phyloP scores from a whole-genome alignment of 2,113 vertebrate genomes.

The Orientallactaga bullata region DNA sequence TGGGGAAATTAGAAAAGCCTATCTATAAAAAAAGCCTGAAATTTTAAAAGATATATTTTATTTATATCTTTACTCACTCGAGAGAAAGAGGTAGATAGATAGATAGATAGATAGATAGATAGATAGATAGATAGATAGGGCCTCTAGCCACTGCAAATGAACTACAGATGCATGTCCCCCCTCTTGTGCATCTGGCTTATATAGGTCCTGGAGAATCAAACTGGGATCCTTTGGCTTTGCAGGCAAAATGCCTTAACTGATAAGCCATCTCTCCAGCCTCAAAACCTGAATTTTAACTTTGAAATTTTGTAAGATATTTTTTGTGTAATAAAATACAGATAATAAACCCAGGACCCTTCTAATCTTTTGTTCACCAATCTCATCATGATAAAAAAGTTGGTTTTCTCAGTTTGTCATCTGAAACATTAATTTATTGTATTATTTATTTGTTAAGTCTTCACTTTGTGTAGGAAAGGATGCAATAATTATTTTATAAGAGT shows the following conservation, averaged over 20 bases:
- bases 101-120: too few species aligned
- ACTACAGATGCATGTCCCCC: too few species aligned
- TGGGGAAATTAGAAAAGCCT: neutral
- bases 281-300: slow-evolving; percentile 3
- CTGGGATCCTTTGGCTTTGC: too few species aligned
- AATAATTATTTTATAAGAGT: neutral
- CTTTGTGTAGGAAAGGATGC: neutral
- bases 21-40: neutral
- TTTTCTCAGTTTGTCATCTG: neutral
- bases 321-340: neutral
- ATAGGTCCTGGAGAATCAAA: too few species aligned
- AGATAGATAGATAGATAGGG: too few species aligned
- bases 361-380: neutral
- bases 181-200: too few species aligned
- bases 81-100: too few species aligned
- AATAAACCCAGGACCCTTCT: neutral
- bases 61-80: too few species aligned
- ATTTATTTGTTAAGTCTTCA: neutral
- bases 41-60: too few species aligned
- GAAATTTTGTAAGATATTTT: neutral
- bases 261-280: too few species aligned
- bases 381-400: neutral
- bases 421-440: neutral
- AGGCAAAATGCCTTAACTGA: too few species aligned
- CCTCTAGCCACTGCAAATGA: too few species aligned